These are phyloP conservation scores for Platichthys flesus DNA, from an alignment of 2,113 vertebrate genomes.

Conservation along the genomic window DNA sequence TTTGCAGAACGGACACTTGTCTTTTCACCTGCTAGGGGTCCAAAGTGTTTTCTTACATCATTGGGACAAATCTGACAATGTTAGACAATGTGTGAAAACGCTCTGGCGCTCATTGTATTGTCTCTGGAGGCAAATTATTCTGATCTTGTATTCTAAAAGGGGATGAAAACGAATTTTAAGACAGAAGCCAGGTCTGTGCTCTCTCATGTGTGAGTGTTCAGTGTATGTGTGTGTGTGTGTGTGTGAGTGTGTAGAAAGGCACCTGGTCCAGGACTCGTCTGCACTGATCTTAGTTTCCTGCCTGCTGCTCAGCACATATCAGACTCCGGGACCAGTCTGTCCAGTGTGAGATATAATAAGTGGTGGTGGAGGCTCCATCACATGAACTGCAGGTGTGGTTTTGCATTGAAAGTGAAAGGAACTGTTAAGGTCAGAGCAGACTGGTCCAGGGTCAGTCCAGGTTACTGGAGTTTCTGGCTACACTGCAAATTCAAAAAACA, in stretches of 20 bases:
- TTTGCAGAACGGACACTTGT: constrained; percentile 25
- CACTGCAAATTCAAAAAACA: constrained; percentile 40
- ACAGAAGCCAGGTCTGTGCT: constrained; percentile 36
- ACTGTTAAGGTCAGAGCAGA: constrained; percentile 4
- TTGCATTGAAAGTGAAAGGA: neutral
- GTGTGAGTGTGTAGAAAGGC: constrained; percentile 23
- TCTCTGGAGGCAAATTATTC: constrained; percentile 31
- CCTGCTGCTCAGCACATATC: constrained; percentile 36
- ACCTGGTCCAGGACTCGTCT: constrained; percentile 39
- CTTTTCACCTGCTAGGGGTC: constrained; percentile 31
- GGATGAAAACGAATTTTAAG: constrained; percentile 36
- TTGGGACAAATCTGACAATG: constrained; percentile 16
- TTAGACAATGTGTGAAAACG: constrained; percentile 24
- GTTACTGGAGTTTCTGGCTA: constrained; percentile 37
- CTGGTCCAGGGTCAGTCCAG: constrained; percentile 43
- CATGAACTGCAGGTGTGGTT: neutral
- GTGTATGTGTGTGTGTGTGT: neutral
- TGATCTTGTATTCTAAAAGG: constrained; percentile 27
- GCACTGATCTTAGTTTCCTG: constrained; percentile 33
- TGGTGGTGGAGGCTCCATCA: neutral
- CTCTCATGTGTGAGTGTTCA: constrained; percentile 23
- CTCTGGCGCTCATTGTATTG: constrained; percentile 22
- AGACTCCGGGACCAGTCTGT: constrained; percentile 11
- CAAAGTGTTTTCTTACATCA: constrained; percentile 13
- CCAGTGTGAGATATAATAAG: neutral